Conservation (phyloP, 2,888 invertebrate genomes). For the Tryphoninae sp. region DNA sequence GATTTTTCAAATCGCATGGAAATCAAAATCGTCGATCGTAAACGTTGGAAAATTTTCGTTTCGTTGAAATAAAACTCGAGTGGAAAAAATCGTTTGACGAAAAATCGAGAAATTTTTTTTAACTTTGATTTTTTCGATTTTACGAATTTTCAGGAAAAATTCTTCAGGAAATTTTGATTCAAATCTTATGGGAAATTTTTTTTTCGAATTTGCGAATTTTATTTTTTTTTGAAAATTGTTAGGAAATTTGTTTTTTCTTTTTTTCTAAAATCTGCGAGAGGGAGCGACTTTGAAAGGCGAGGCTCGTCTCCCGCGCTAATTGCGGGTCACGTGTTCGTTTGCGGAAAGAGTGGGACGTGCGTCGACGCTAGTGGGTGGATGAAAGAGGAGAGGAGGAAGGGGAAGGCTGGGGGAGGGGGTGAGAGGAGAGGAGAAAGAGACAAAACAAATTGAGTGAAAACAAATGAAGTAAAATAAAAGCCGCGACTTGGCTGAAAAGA, state of each 20-base stretch:
- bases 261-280: background rate
- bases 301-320: conserved; percentile 35
- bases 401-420: background rate
- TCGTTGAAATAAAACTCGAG: background rate
- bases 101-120: background rate
- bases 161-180: too few species aligned
- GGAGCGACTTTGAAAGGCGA: background rate
- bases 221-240: too few species aligned
- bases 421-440: background rate
- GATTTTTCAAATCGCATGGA: background rate
- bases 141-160: too few species aligned
- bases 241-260: too few species aligned
- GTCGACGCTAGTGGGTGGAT: background rate
- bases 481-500: conserved; percentile 26
- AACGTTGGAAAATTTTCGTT: background rate
- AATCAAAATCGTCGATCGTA: background rate
- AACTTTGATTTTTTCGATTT: background rate
- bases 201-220: background rate
- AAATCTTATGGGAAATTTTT: too few species aligned
- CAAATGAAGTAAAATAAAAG: background rate
- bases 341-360: conserved; percentile 19
- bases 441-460: background rate
- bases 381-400: background rate
- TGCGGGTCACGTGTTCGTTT: conserved; percentile 33
- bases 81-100: background rate